phyloP scores from a whole-genome alignment of 1,140 invertebrate species.

The Macrosteles quadrilineatus region DNA sequence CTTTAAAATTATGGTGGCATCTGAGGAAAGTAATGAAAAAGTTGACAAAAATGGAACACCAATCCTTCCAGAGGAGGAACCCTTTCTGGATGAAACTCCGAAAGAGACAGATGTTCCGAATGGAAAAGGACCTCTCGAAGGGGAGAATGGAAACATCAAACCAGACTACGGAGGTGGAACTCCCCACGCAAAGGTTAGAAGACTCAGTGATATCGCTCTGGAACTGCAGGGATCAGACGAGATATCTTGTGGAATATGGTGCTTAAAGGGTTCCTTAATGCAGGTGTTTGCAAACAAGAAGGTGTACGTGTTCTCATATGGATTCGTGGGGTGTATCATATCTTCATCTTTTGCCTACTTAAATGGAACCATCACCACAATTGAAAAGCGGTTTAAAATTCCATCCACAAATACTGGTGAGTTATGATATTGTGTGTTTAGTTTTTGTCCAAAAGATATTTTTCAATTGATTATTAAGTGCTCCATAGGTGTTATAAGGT shows the following conservation, averaged over 20 bases:
- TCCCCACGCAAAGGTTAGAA: neutral
- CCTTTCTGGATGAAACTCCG: too few species aligned
- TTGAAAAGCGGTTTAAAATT: conserved; percentile 79
- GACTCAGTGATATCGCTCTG: neutral
- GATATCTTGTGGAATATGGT: conserved; percentile 63
- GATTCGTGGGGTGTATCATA: conserved; percentile 68
- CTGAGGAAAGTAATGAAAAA: too few species aligned
- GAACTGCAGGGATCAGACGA: conserved; percentile 50
- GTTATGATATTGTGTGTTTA: too few species aligned
- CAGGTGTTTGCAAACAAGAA: conserved; percentile 74
- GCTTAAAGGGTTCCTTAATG: conserved; percentile 56
- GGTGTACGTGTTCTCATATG: conserved; percentile 69
- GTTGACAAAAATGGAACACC: too few species aligned
- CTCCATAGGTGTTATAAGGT: too few species aligned
- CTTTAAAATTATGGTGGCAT: too few species aligned
- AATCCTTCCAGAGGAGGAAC: too few species aligned
- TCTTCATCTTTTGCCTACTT: conserved; percentile 74
- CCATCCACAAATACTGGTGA: conserved; percentile 72
- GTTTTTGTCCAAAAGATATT: too few species aligned
- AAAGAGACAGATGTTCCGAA: too few species aligned
- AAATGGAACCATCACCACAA: conserved; percentile 72
- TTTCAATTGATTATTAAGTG: too few species aligned
- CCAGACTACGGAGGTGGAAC: neutral
- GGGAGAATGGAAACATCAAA: too few species aligned
- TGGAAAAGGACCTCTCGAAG: too few species aligned